Evolutionary conservation across 1,140 invertebrate genomes (phyloP), one percentile per base, ranked within the genome.

Genomic region (Vollenhovia emeryi): DNA sequence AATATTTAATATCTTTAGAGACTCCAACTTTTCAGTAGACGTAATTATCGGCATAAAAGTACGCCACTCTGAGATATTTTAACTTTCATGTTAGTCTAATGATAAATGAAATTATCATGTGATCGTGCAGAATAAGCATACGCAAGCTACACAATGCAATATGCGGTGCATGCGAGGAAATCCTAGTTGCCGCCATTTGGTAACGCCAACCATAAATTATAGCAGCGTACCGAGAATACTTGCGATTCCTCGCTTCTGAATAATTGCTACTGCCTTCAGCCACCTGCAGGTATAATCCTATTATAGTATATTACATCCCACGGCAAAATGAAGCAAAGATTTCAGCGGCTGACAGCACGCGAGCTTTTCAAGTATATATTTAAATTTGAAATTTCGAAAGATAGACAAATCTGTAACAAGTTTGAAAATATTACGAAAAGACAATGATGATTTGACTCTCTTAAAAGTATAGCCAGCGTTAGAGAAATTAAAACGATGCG

Each of bases 271-370:
- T 90, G 52, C 71, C 82, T 78, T 87, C 79, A 86, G 73, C 86
- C 83, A 89, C 86, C 76, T 89, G 89, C 87, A 84, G 86, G 24
- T 85, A 69, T 87, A 90, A 90, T 90, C 86, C 88, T 86, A 90
- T 86, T 78, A 87, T 27, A 30, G 59, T 50, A 73, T 50, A 84
- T 85, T 76, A 73, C 62, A 59, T 87, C 59, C 52, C 9, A 13
- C 57, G 21, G 59, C 11, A 36, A 86, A 76, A 88, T 82, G 62
- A 88, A 86, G 52, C 36, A 48, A 89, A 89, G 57, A 85, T 66
- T 86, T 76, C 83, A 74, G 9, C 15, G 24, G 5, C n/a, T 71
- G 50, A 45, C 40, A 68, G 43, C 18, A 15, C 27, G 27, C 1
- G n/a, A 76, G 9, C 1, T 45, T 52, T 33, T 27, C 24, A 24